Evolutionary conservation across 2,113 vertebrate genomes (phyloP), one percentile per base, ranked within the genome.

Genomic region (Rallus limicola): DNA sequence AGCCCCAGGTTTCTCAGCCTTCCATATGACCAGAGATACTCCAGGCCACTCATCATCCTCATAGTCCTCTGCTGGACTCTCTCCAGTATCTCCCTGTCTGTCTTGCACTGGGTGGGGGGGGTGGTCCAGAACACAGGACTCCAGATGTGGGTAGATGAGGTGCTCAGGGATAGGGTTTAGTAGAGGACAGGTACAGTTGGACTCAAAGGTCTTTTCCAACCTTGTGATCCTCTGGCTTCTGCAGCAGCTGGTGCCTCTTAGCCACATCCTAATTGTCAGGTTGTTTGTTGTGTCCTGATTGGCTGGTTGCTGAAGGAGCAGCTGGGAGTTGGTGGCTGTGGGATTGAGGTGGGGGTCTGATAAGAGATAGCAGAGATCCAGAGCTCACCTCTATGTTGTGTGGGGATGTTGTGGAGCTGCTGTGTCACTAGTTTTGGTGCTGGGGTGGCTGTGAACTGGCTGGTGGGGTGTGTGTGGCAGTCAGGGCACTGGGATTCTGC

Each of bases 351-450:
- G 19, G 8, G 8, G 33, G 33, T 5, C 10, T 21, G 55, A 9
- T 3, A 7, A 10, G 31, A 31, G 38, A 2, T 2, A 4, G 7
- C 0, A 10, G 28, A 34, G 20, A 3, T 4, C 14, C 20, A 13
- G 34, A 31, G 19, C 28, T 11, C 1, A 7, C 55, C 28, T 16
- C 8, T 25, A 12, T 50, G n/a, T 3, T 6, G 5, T 5, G 4
- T 3, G 13, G 26, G 26, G 68, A 13, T 38, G 69, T 19, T 53
- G 18, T 29, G n/a, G 26, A 15, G 26, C 38, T 3, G 3, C 7
- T 16, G n/a, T 36, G 26, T 34, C 50, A 23, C 50, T 26, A 4
- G 18, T 34, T 34, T 29, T 1, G 3, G 40, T 6, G 38, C 38
- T 75, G 31, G 53, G 31, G 40, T 34, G 24, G 31, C 31, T 1